Conservation (phyloP, 2,113 vertebrate genomes). For the Clarias gariepinus region DNA sequence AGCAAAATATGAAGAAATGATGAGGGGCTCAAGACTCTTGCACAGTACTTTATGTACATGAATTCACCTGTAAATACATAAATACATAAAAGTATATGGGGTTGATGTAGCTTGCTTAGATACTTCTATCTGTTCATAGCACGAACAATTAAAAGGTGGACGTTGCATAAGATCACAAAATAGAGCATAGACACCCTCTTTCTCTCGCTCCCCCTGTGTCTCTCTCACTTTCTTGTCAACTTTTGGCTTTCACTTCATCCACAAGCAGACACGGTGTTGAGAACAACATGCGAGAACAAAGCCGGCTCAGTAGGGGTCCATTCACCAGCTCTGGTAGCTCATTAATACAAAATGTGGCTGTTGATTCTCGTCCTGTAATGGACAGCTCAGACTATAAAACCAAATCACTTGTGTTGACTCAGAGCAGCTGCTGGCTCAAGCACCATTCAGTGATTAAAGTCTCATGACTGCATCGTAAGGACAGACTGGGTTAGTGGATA, state of each 20-base stretch:
- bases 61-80: neutral
- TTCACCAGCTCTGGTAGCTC: constrained; percentile 32
- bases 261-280: constrained; percentile 38
- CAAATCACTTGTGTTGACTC: constrained; percentile 37
- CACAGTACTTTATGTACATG: too few relatives aligned
- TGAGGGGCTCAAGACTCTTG: too few relatives aligned
- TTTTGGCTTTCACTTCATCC: constrained; percentile 46
- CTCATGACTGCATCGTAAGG: neutral
- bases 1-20: too few relatives aligned
- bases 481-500: neutral
- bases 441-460: constrained; percentile 4
- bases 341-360: constrained; percentile 48
- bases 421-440: constrained; percentile 32
- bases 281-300: constrained; percentile 31
- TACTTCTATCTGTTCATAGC: too few relatives aligned
- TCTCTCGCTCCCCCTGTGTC: constrained; percentile 1
- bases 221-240: constrained; percentile 8
- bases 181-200: neutral
- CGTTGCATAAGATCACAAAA: neutral
- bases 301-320: constrained; percentile 2
- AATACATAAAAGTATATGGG: too few relatives aligned
- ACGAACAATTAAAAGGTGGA: too few relatives aligned
- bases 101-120: too few relatives aligned
- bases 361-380: constrained; percentile 43
- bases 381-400: constrained; percentile 35